Evolutionary conservation across 2,113 vertebrate species (phyloP), one percentile per base, ranked within the genome.

Genomic region (Pavo muticus): DNA sequence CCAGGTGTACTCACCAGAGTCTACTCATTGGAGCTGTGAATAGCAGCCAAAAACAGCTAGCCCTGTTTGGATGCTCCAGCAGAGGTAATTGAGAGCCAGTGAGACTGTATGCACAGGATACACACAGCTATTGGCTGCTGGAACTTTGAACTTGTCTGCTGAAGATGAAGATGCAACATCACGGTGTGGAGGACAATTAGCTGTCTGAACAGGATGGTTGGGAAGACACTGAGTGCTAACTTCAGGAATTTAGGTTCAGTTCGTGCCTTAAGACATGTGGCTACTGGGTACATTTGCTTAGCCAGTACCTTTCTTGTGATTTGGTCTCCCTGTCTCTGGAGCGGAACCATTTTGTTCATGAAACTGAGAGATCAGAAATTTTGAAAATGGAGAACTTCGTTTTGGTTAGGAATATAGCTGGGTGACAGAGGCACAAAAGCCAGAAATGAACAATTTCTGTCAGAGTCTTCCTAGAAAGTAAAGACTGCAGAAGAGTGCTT

Each of bases 11-110:
- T 87, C 19, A 44, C 77, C 94, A 95, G 93, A 77, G 57, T 9
- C 61, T 93, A 67, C 84, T 95, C 95, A 78, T 2, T 69, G 71
- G 81, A 88, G 88, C 77, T 91, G 73, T 75, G 82, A 95, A 71
- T 19, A 50, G 6, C 68, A 77, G 87, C 94, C 93, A 94, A 84
- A 76, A 92, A 39, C 1, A 93, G 80, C 48, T 85, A 81, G 56
- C 50, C 29, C 74, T 80, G 91, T 73, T 40, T 54, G 81, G 96
- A 65, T 85, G 73, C 73, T 96, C 68, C 80, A 68, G 78, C 67
- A 72, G 67, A 91, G 73, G 63, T 71, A 83, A 57, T 78, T 70
- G 67, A 61, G n/a, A 85, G 85, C 25, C 84, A 73, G 44, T 37
- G 50, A 78, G 12, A 40, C 70, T 42, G 67, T 40, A 61, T 50